Conservation (phyloP, 2,113 vertebrate genomes). For the Coryphaenoides rupestris region DNA sequence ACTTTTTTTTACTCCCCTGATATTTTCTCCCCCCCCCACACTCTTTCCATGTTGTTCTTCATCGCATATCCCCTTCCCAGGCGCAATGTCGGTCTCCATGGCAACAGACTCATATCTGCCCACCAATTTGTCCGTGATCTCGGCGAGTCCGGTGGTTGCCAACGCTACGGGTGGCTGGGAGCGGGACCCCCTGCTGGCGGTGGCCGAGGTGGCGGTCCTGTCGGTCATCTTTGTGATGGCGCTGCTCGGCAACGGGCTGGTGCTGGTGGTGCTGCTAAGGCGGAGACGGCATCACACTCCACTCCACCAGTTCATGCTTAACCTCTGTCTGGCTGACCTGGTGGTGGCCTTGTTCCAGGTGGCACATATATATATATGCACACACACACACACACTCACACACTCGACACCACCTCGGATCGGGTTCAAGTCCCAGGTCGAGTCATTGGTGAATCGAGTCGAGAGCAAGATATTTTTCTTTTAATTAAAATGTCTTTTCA, state of each 20-base stretch:
- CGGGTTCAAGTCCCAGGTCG: too few species aligned
- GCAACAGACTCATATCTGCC: constrained; percentile 33
- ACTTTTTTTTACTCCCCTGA: not conserved
- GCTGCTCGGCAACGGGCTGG: constrained; percentile 77
- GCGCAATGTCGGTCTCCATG: constrained; percentile 38
- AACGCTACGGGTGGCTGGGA: constrained; percentile 35
- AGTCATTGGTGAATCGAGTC: too few species aligned
- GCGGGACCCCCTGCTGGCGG: constrained; percentile 74
- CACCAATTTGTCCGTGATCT: constrained; percentile 1
- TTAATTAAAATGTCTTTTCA: too few species aligned
- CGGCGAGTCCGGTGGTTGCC: constrained; percentile 10
- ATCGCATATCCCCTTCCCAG: constrained; percentile 9
- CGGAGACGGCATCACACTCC: constrained; percentile 70
- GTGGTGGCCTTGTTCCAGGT: constrained; percentile 84
- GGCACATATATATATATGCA: not conserved
- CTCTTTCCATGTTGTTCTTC: not conserved
- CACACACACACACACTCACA: not conserved
- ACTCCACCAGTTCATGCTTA: constrained; percentile 83
- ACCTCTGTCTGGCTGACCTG: constrained; percentile 84
- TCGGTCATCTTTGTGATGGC: constrained; percentile 73
- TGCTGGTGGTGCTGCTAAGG: constrained; percentile 74
- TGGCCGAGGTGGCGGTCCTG: constrained; percentile 77
- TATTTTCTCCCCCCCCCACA: too few species aligned
- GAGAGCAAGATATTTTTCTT: too few species aligned
- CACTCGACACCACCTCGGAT: too few species aligned